Evolutionary conservation across 2,888 invertebrate species (phyloP), one percentile per base, ranked within the genome.

Genomic region (Seira musarum): DNA sequence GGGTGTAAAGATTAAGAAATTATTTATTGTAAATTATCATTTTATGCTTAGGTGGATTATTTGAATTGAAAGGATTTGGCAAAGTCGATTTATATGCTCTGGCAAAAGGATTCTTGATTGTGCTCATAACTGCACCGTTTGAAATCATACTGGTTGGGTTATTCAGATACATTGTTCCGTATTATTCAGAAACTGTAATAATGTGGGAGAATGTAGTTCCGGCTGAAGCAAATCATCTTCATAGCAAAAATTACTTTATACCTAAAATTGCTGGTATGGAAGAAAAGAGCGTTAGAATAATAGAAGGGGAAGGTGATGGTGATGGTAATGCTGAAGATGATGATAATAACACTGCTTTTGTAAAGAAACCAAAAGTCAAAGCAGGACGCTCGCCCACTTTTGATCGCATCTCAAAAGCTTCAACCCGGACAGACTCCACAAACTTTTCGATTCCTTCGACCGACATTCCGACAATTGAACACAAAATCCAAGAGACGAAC

Each of bases 361-460:
- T 6, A 17, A 60, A 6, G 60, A 60, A 35, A 21, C n/a, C 25
- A 10, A 21, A 15, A 53, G 35, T 63, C 1, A 40, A 60, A 17
- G 1, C 40, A 25, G 17, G 22, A 71, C 40, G 6, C 25, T 21
- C 17, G n/a, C 25, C 24, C 13, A 57, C 60, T 1, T 6, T 15
- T 15, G n/a, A 25, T 53, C 19, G 6, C 24, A 13, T 25, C 22
- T n/a, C n/a, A n/a, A 1, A 60, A 60, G 1, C 17, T 53, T 57
- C 60, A 60, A n/a, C 8, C 61, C 60, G n/a, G 61, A 61, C 2
- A 70, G 40, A 3, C n/a, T 15, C 25, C 63, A 63, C 19, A 22
- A 63, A 63, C 3, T 84, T 82, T 53, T 82, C 82, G 13, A 80
- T 85, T 30, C 84, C 84, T 21, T 80, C 82, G 0, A 84, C 84